A percentile compares a stretch with the other conserved stretches of the same genome.
phyloP scores from a whole-genome alignment of 2,113 vertebrate genomes.

The Scophthalmus maximus region DNA sequence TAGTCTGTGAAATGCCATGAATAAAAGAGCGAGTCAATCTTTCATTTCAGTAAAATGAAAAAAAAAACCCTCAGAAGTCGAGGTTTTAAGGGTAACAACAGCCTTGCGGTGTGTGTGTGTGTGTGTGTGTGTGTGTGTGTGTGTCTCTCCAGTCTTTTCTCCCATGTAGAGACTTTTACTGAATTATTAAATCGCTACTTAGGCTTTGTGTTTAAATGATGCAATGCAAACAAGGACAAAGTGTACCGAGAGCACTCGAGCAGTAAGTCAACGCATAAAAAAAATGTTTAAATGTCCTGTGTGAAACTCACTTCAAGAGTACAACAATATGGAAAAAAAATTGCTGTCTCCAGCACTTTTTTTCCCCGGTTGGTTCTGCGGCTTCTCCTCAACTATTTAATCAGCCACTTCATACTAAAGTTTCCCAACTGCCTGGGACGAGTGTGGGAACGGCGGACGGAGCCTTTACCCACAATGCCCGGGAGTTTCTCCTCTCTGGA shows the following conservation, averaged over 20 bases:
- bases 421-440: constrained; percentile 40
- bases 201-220: constrained; percentile 57
- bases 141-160: constrained; percentile 23
- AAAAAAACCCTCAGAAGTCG: constrained; percentile 27
- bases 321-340: constrained; percentile 52
- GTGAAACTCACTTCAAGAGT: constrained; percentile 40
- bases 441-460: constrained; percentile 50
- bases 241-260: constrained; percentile 49
- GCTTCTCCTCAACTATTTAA: constrained; percentile 43
- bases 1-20: constrained; percentile 2
- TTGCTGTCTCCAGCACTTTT: constrained; percentile 51
- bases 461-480: constrained; percentile 40
- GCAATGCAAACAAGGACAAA: constrained; percentile 59
- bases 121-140: no score
- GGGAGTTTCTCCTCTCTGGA: no score
- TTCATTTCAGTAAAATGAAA: constrained; percentile 53
- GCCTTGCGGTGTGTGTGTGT: constrained; percentile 2
- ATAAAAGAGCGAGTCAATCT: constrained; percentile 45
- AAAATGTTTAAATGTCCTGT: constrained; percentile 42
- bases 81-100: constrained; percentile 23
- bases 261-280: constrained; percentile 49
- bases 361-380: constrained; percentile 19
- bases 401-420: constrained; percentile 33
- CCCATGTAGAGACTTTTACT: constrained; percentile 34
- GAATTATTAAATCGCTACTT: constrained; percentile 68